phyloP scores from a whole-genome alignment of 2,113 vertebrate genomes.

The pig (Sus scrofa) region DNA sequence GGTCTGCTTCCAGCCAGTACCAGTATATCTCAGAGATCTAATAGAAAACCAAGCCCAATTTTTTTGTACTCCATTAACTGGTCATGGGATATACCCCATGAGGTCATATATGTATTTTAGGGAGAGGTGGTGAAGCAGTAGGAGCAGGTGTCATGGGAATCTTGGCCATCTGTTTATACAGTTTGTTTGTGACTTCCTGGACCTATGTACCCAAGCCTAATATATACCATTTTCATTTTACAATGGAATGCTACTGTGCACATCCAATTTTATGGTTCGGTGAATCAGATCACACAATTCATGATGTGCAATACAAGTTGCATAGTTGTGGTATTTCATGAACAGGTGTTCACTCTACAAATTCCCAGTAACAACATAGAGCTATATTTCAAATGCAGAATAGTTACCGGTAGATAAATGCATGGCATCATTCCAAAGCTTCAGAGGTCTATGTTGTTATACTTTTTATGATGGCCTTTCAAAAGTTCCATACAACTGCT shows the following conservation, averaged over 20 bases:
- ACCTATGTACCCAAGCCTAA: slow-evolving; percentile 40
- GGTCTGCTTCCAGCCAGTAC: neutral
- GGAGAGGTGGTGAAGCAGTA: slow-evolving; percentile 27
- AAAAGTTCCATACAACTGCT: neutral
- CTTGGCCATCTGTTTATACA: slow-evolving; percentile 43
- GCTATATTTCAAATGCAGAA: slow-evolving; percentile 44
- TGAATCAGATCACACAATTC: slow-evolving; percentile 61
- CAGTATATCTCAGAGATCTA: neutral
- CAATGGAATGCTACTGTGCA: slow-evolving; percentile 47
- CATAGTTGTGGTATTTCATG: slow-evolving; percentile 50
- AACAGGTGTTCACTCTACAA: slow-evolving; percentile 52
- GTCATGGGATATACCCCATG: neutral
- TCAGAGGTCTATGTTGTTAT: neutral
- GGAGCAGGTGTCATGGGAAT: neutral
- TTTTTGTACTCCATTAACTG: slow-evolving; percentile 28
- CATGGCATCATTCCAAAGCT: neutral
- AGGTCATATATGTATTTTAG: neutral
- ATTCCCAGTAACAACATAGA: neutral
- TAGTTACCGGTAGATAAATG: neutral
- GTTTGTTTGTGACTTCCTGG: slow-evolving; percentile 47
- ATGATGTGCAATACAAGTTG: slow-evolving; percentile 34
- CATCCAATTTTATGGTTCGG: slow-evolving; percentile 67
- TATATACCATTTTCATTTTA: slow-evolving; percentile 53
- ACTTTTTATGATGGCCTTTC: neutral
- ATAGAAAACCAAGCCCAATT: neutral